Evolutionary conservation across 2,888 invertebrate species (phyloP).

Genomic region (Drosophila suboccidentalis): DNA sequence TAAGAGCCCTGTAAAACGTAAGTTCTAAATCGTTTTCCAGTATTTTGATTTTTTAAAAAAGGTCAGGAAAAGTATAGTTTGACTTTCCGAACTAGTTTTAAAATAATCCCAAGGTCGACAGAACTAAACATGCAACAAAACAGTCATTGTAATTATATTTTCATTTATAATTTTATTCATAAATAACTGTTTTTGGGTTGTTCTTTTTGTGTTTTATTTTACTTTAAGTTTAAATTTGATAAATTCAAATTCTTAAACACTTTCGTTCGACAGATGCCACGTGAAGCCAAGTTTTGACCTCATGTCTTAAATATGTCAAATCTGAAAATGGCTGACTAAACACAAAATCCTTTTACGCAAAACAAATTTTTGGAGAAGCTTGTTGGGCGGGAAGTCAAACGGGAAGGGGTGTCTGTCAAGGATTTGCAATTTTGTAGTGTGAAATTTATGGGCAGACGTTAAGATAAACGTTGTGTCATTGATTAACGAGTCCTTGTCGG

Average conservation of each 20-base stretch:
- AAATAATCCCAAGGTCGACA: too few relatives aligned
- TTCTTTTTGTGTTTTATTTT: too few relatives aligned
- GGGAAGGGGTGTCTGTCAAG: constrained; percentile 52
- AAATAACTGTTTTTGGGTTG: too few relatives aligned
- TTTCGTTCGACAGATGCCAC: neutral
- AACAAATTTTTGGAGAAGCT: constrained; percentile 18
- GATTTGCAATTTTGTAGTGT: constrained; percentile 75
- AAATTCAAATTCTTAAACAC: neutral
- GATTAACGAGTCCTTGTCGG: constrained; percentile 69
- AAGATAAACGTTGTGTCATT: constrained; percentile 80
- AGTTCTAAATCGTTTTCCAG: neutral
- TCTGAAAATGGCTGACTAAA: constrained; percentile 39
- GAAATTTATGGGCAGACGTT: constrained; percentile 72
- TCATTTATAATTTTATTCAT: too few relatives aligned
- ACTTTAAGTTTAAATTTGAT: neutral
- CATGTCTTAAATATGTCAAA: constrained; percentile 36
- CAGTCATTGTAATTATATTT: too few relatives aligned
- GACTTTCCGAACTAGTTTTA: too few relatives aligned
- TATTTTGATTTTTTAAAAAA: too few relatives aligned
- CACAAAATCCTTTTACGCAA: constrained; percentile 35
- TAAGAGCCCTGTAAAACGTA: neutral
- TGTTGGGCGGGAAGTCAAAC: neutral
- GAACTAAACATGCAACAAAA: too few relatives aligned
- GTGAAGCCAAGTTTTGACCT: constrained; percentile 11
- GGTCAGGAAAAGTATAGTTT: too few relatives aligned